Base-by-base conservation (phyloP, 2,888 invertebrate genomes). In the Eupithecia vulgata region DNA sequence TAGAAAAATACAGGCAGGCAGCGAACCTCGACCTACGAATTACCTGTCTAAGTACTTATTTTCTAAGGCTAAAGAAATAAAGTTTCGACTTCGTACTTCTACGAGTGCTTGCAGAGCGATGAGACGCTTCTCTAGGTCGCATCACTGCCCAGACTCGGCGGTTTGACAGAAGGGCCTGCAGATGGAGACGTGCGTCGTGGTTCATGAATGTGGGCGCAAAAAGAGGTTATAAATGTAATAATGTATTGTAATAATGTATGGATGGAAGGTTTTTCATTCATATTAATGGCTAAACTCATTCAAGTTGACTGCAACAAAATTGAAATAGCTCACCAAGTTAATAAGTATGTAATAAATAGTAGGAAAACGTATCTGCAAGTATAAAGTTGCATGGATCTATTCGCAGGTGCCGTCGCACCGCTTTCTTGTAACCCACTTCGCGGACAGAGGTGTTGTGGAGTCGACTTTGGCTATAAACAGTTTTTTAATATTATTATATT, bases 351-450 rank as follows among this genome's bases (percentile, higher is more conserved):
- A 34, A n/a, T 61, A 67, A 37, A 68, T 35, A 37, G n/a, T 35
- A 65, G 62, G 48, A 40, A 8, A 59, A 70, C 15, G 35, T n/a
- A 64, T 64, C n/a, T 64, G 21, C 12, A 5, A 12, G 35, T n/a
- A 48, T 67, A 70, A 75, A 78, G 70, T 78, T 68, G 73, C 70
- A 65, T 64, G 72, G 76, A 77, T 73, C 74, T 71, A 76, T 76
- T 79, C 81, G 77, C 68, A 75, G 70, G 72, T 75, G 75, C 42
- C 70, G 84, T 80, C 81, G 82, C 82, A 86, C 82, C 89, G 91
- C 92, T 93, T 92, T 92, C 92, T 91, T 91, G 85, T 91, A 91
- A 92, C 93, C 92, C 84, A 92, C 89, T 89, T 91, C 77, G 81
- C 79, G 85, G 76, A 90, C 85, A 85, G 74, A 70, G 76, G 70